A percentile compares a stretch with the other conserved stretches of the same genome.
These are phyloP conservation scores for Amitus sp. DNA, from an alignment of 2,888 invertebrate genomes.

Conservation along the genomic window DNA sequence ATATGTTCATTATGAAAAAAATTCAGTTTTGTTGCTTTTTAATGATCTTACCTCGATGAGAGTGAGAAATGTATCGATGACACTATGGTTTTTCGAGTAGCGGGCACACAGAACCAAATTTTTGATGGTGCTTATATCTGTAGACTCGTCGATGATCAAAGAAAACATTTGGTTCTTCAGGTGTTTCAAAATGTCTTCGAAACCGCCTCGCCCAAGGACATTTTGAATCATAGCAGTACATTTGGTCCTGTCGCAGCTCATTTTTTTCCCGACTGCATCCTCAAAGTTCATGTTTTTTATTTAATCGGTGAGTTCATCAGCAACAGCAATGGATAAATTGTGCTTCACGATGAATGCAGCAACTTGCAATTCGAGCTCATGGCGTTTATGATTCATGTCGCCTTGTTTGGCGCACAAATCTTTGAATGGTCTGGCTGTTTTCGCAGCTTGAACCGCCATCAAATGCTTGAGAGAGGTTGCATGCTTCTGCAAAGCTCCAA, in stretches of 20 bases:
- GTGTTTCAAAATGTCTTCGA: constrained; percentile 3
- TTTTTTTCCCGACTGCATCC: not conserved
- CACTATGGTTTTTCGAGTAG: not conserved
- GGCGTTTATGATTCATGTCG: not conserved
- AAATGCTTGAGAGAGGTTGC: constrained; percentile 8
- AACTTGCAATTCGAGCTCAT: not conserved
- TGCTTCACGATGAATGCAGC: not conserved
- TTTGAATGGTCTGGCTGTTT: not conserved
- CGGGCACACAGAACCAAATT: constrained; percentile 13
- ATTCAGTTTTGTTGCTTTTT: too few species aligned
- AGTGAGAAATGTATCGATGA: constrained; percentile 7
- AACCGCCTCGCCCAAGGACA: constrained; percentile 9
- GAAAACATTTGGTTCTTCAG: constrained; percentile 6
- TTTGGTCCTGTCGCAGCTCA: not conserved
- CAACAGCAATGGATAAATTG: not conserved
- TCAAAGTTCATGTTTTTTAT: not conserved
- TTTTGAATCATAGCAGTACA: constrained; percentile 12
- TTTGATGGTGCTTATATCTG: constrained; percentile 8
- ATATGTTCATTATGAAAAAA: not conserved
- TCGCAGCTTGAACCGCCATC: not conserved
- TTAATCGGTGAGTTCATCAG: not conserved
- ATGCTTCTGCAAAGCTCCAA: not conserved
- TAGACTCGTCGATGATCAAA: constrained; percentile 21
- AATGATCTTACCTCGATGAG: not conserved
- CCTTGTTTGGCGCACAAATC: not conserved